Evolutionary conservation across 1,140 invertebrate species (phyloP).

Genomic region (Dendrolimus punctatus): DNA sequence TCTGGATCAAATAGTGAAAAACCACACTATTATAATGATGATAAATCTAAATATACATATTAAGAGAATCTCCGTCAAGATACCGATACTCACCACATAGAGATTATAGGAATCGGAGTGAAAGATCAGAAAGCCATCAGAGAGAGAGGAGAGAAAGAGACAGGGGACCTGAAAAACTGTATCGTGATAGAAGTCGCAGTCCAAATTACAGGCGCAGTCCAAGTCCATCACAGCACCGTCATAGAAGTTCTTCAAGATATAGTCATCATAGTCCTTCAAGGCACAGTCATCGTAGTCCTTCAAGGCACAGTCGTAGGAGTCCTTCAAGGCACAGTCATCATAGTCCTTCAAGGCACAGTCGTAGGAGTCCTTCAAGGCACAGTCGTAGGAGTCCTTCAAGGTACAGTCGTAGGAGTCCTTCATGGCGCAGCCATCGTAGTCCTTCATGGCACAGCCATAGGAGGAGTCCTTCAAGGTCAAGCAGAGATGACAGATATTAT

Average conservation of each 20-base stretch:
- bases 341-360: no score
- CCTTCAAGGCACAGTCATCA: no score
- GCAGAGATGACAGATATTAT: slow-evolving; percentile 22
- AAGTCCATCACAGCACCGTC: slow-evolving; percentile 28
- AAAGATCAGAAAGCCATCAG: no score
- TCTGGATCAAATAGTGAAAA: slow-evolving; percentile 6
- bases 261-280: no score
- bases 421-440: slow-evolving; percentile 21
- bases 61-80: slow-evolving; percentile 12
- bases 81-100: slow-evolving; percentile 23
- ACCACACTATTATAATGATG: not conserved
- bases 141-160: no score
- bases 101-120: slow-evolving; percentile 16
- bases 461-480: slow-evolving; percentile 29
- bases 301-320: no score
- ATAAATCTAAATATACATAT: not conserved
- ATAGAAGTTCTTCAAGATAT: slow-evolving; percentile 5
- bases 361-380: no score
- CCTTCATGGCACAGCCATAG: slow-evolving; percentile 19
- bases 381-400: slow-evolving; percentile 35
- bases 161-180: no score
- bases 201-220: slow-evolving; percentile 22
- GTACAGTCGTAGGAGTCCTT: not conserved
- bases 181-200: slow-evolving; percentile 17
- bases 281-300: no score